phyloP scores from a whole-genome alignment of 1,140 invertebrate genomes.

The Drosophila lini region DNA sequence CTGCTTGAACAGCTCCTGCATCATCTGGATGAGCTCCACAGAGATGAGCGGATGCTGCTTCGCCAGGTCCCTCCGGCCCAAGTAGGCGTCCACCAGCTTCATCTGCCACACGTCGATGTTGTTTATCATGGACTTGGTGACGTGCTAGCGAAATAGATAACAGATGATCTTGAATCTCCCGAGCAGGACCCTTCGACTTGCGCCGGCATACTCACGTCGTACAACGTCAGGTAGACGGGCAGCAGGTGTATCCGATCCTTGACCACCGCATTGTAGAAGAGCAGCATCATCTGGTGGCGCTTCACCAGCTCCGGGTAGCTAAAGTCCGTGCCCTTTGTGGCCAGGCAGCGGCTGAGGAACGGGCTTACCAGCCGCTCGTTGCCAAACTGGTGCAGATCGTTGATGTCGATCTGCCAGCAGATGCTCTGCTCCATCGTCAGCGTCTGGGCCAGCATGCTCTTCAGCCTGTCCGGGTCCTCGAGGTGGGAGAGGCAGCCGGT shows the following conservation, averaged over 20 bases:
- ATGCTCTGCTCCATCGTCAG: conserved; percentile 90
- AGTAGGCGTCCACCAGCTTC: conserved; percentile 68
- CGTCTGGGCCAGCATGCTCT: conserved; percentile 92
- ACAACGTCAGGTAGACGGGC: conserved; percentile 89
- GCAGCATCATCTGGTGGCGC: conserved; percentile 89
- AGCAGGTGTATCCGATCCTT: conserved; percentile 93
- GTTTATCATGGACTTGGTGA: conserved; percentile 56
- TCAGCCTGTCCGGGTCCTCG: conserved; percentile 94
- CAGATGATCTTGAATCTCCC: background rate
- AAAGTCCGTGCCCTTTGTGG: conserved; percentile 62
- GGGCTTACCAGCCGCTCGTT: conserved; percentile 88
- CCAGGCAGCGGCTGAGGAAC: conserved; percentile 89
- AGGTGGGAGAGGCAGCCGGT: conserved; percentile 94
- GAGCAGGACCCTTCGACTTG: too few relatives aligned
- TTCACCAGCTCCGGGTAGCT: conserved; percentile 85
- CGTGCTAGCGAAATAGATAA: conserved; percentile 34
- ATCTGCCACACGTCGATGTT: conserved; percentile 81
- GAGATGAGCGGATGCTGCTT: conserved; percentile 66
- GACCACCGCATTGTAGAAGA: conserved; percentile 94
- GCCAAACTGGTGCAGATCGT: conserved; percentile 89
- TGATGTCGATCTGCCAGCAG: conserved; percentile 85
- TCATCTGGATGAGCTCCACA: conserved; percentile 72
- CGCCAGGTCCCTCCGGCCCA: conserved; percentile 27
- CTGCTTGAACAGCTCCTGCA: conserved; percentile 70
- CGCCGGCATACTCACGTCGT: conserved; percentile 86